Evolutionary conservation across 2,113 vertebrate species (phyloP), one percentile per base, ranked within the genome.

Genomic region (Ammodytes dubius): DNA sequence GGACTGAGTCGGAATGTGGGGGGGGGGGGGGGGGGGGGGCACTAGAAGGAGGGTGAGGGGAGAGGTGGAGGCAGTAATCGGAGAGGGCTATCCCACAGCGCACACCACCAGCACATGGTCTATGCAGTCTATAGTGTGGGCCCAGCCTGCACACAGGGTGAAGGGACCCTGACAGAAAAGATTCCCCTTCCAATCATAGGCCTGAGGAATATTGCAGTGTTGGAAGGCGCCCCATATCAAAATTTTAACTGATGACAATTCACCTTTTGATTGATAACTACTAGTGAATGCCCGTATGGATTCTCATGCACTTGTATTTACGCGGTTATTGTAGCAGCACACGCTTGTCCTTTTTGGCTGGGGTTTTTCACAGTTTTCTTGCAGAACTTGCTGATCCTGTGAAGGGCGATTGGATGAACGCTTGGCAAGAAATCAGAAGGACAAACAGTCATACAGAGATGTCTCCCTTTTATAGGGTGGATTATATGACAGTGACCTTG

Each of bases 61-160:
- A 65, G 59, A 74, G 87, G 78, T 70, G 42, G 71, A 19, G 73
- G 77, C 47, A 2, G 90, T 87, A 89, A 92, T 86, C 79, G 76
- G 91, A 91, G 87, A 89, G 88, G 89, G 90, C 67, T 84, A 83
- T 92, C 91, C 91, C 91, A 89, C 91, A 67, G 74, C n/a, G 82
- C 72, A 73, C 77, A 37, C 39, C 47, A 86, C 39, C 47, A 86
- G 70, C 91, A 91, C 86, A 87, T 87, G 86, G 86, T 81, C 81
- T 76, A 12, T 74, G 56, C 65, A 46, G 47, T 81, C 75, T 4
- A 58, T 4, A 58, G 81, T 66, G 37, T 60, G 75, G 74, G 57
- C 59, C 59, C 63, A 42, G 60, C 59, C 63, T 42, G 60, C 4
- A 67, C 76, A 58, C 17, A 54, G 74, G 42, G n/a, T 61, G 49